Base-by-base conservation (phyloP, 2,113 vertebrate species). In the Andinoacara biseriatus region DNA sequence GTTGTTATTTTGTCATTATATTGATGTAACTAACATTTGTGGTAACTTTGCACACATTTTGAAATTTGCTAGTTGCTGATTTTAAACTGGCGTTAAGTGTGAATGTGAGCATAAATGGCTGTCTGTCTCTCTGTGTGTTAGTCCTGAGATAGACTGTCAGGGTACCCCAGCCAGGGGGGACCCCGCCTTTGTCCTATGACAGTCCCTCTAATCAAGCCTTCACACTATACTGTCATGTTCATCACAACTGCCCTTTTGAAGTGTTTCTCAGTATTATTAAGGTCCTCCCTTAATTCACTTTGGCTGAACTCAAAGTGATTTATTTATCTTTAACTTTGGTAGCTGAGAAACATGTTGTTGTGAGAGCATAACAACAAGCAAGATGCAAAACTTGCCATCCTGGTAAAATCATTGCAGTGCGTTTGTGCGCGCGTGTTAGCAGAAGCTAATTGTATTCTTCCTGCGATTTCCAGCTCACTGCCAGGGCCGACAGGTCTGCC, bases 401-500 rank as follows among this genome's bases (percentile, higher is more conserved):
- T 29, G 62, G 18, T 7, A 29, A 17, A 10, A 26, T 69, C 3
- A 14, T 31, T 83, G 10, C 38, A 43, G 40, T 24, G 22, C 18
- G 26, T 5, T 0, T 67, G 14, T 0, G 62, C 15, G 7, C 22
- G 61, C 1, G 15, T 40, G 3, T 62, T 54, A 20, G 7, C 43
- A 54, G 31, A 5, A 49, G 0, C 10, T 82, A 59, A 75, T 74
- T 10, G 8, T 26, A 3, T 57, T 58, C 18, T 5, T 54, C 3
- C 1, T 78, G 22, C 79, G 7, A 74, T 59, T 76, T 8, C 24
- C 54, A 99, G 98, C 90, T 59, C 94, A 95, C 60, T 98, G 97
- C 40, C 96, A 96, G 0, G 95, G 97, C 35, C 96, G 95, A 15
- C 97, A 97, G 86, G 93, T 93, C 13, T 98, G 97, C 86, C 96